Evolutionary conservation across 2,113 vertebrate species (phyloP).

Genomic region (Willisornis vidua): DNA sequence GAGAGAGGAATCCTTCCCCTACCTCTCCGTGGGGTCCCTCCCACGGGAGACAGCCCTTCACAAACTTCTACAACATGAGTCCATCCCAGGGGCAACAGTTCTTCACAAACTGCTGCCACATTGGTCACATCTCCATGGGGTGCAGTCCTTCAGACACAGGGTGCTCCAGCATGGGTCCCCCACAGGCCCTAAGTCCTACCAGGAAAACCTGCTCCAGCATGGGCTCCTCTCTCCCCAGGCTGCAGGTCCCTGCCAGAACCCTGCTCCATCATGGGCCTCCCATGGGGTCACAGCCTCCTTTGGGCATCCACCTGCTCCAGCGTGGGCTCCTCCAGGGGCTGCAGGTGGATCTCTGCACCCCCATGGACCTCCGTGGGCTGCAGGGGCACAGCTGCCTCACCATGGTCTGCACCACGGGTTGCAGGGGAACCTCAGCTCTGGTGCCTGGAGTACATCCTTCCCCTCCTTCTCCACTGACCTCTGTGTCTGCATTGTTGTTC

Average conservation of each 20-base stretch:
- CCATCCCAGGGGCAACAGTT: neutral
- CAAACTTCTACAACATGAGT: neutral
- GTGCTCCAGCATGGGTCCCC: neutral
- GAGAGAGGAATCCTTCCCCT: neutral
- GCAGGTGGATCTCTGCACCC: neutral
- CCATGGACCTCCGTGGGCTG: neutral
- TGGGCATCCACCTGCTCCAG: neutral
- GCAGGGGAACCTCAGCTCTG: neutral
- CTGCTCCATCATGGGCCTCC: neutral
- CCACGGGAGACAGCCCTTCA: neutral
- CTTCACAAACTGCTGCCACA: neutral
- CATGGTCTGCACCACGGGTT: neutral
- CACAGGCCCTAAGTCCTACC: neutral
- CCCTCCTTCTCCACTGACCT: neutral
- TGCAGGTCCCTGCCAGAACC: neutral
- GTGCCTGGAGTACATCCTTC: neutral
- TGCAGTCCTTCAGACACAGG: neutral
- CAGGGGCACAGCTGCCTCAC: neutral
- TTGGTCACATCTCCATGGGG: neutral
- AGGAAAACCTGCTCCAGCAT: neutral
- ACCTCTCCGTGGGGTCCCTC: neutral
- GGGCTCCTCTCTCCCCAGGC: neutral
- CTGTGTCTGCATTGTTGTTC: neutral
- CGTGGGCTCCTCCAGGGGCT: neutral
- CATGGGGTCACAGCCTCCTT: neutral